A percentile compares a stretch with the other conserved stretches of the same genome.
These are phyloP conservation scores for Clavelina lepadiformis DNA, from an alignment of 23 tunicate genomes.

Conservation along the genomic window DNA sequence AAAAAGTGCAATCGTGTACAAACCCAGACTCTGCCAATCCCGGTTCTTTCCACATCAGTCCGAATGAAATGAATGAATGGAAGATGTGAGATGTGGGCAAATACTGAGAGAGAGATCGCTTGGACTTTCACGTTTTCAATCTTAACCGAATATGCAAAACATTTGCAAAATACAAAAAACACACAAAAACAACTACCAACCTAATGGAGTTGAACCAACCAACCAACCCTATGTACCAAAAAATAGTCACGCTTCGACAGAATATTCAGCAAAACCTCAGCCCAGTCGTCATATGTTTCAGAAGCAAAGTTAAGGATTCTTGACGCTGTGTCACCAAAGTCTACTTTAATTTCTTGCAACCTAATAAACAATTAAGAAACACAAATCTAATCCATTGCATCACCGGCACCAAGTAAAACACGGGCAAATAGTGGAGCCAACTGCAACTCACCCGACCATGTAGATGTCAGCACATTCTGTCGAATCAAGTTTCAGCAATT, in stretches of 20 bases:
- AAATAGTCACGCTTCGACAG: constrained; percentile 41
- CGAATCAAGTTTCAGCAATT: constrained; percentile 15
- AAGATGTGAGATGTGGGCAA: constrained; percentile 50
- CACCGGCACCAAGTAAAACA: too few relatives aligned
- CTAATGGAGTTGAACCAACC: neutral
- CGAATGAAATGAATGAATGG: constrained; percentile 64
- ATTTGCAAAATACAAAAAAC: neutral
- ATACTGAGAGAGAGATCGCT: constrained; percentile 74
- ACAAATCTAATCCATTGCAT: neutral
- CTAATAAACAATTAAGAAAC: constrained; percentile 27
- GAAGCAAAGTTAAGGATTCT: too few relatives aligned
- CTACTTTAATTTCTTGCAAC: constrained; percentile 80
- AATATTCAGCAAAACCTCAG: constrained; percentile 41
- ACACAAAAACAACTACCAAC: neutral
- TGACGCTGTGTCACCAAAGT: constrained; percentile 72
- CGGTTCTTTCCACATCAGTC: constrained; percentile 77
- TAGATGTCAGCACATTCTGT: constrained; percentile 25
- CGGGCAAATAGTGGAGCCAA: too few relatives aligned
- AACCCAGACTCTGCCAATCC: too few relatives aligned
- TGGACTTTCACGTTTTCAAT: constrained; percentile 84
- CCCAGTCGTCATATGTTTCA: constrained; percentile 68
- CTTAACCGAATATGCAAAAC: constrained; percentile 21
- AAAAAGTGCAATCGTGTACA: too few relatives aligned
- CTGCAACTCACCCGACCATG: constrained; percentile 36
- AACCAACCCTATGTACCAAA: constrained; percentile 32